Percentiles rank a stretch among this genome's conserved stretches.
These are phyloP conservation scores for Eunapius fragilis DNA, from an alignment of 37 sponge, comb jelly and placozoan species.

Conservation along the genomic window DNA sequence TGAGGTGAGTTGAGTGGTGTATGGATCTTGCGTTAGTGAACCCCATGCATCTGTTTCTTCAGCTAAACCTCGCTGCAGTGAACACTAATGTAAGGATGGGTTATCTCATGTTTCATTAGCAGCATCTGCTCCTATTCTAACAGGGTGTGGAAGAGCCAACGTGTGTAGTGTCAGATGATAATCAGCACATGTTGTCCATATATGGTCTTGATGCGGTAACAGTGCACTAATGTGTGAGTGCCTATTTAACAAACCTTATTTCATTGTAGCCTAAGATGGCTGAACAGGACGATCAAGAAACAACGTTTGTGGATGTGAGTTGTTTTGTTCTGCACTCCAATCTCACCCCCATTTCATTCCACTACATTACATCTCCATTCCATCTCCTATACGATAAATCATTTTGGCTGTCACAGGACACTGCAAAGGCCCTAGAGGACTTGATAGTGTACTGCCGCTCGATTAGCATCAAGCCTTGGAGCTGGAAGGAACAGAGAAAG, in stretches of 20 bases:
- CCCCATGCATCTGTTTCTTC: too few relatives aligned
- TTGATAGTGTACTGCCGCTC: slow-evolving; percentile 61
- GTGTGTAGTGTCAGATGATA: background rate
- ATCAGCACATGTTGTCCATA: background rate
- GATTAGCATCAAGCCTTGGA: slow-evolving; percentile 67
- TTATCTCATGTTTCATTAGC: too few relatives aligned
- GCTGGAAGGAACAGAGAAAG: slow-evolving; percentile 42
- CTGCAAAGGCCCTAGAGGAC: slow-evolving; percentile 26
- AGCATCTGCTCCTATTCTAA: too few relatives aligned
- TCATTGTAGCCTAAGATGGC: background rate
- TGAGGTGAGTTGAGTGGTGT: background rate
- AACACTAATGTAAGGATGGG: background rate
- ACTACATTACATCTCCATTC: too few relatives aligned
- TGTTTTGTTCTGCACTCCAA: background rate
- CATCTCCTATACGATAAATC: too few relatives aligned
- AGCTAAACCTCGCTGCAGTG: background rate
- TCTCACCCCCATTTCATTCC: too few relatives aligned
- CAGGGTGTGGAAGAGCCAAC: background rate
- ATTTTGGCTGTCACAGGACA: slow-evolving; percentile 1
- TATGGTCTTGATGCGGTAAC: background rate
- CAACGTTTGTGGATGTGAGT: background rate
- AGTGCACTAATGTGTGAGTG: background rate
- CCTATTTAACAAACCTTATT: background rate
- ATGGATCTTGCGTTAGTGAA: too few relatives aligned
- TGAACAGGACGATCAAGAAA: background rate